Conservation (phyloP, 1,140 invertebrate genomes). For the Daktulosphaira vitifoliae region DNA sequence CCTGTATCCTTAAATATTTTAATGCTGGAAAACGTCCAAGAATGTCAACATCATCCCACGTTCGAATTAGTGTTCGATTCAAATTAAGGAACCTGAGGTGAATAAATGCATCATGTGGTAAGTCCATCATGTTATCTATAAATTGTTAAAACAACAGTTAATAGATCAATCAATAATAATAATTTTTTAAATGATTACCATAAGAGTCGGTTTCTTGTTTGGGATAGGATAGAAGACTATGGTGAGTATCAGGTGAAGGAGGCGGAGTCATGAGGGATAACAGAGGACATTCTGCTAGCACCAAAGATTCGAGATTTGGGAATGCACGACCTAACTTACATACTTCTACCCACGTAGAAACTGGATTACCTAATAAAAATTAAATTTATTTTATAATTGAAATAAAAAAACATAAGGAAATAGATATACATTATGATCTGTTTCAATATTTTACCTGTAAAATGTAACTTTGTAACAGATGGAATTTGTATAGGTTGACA, state of each 20-base stretch:
- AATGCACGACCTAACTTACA: conserved; percentile 73
- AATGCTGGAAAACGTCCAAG: conserved; percentile 71
- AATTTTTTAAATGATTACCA: conserved; percentile 39
- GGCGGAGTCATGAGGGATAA: conserved; percentile 47
- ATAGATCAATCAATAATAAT: conserved; percentile 42
- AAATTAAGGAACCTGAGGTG: conserved; percentile 70
- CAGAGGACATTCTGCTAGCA: conserved; percentile 77
- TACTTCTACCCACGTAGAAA: conserved; percentile 71
- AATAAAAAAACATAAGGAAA: too few species aligned
- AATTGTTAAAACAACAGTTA: conserved; percentile 33
- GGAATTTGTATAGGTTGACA: conserved; percentile 34
- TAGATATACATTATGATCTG: too few species aligned
- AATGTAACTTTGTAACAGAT: conserved; percentile 59
- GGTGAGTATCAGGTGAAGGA: conserved; percentile 32
- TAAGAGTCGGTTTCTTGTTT: conserved; percentile 1
- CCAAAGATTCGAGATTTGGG: conserved; percentile 70
- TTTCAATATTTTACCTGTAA: conserved; percentile 54
- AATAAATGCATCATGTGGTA: conserved; percentile 53
- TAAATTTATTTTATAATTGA: not conserved
- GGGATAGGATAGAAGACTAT: conserved; percentile 37
- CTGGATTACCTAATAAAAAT: conserved; percentile 65
- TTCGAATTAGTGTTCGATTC: conserved; percentile 67
- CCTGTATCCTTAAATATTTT: conserved; percentile 69
- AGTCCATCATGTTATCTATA: conserved; percentile 37
- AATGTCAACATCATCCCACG: conserved; percentile 80